A percentile compares a stretch with the other conserved stretches of the same genome.
Evolutionary conservation across 2,888 invertebrate genomes (phyloP).

Genomic region (Melitaea athalia): DNA sequence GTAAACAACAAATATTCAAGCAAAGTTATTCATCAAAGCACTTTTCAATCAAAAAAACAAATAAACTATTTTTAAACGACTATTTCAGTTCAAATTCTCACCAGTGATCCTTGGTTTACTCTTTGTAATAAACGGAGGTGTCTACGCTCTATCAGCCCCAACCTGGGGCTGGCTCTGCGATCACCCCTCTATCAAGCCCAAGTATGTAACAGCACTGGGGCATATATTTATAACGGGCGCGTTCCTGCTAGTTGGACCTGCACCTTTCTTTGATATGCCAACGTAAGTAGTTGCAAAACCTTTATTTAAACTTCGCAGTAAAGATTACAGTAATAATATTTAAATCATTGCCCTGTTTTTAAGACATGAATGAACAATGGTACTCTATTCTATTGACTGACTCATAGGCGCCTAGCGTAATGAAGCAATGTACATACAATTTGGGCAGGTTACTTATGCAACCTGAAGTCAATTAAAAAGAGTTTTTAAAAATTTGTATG

Average conservation of each 20-base stretch:
- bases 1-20: no score
- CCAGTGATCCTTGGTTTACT: slow-evolving; percentile 88
- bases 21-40: neutral
- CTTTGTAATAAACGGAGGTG: slow-evolving; percentile 92
- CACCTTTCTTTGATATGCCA: slow-evolving; percentile 85
- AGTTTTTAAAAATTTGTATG: no score
- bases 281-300: slow-evolving; percentile 20
- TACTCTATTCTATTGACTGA: no score
- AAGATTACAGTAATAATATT: neutral
- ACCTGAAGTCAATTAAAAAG: no score
- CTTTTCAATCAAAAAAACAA: neutral
- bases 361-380: no score
- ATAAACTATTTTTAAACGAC: neutral
- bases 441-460: no score
- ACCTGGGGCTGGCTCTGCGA: slow-evolving; percentile 92
- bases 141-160: slow-evolving; percentile 90
- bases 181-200: slow-evolving; percentile 83
- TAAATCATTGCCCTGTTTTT: no score
- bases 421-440: no score
- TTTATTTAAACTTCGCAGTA: neutral
- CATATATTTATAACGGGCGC: slow-evolving; percentile 85
- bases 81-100: slow-evolving; percentile 84
- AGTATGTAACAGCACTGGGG: slow-evolving; percentile 86
- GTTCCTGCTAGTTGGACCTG: slow-evolving; percentile 90
- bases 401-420: no score